Percentiles rank a stretch among this genome's conserved stretches.
Evolutionary conservation across 2,888 invertebrate genomes (phyloP).

Genomic region (Parochlus steinenii): DNA sequence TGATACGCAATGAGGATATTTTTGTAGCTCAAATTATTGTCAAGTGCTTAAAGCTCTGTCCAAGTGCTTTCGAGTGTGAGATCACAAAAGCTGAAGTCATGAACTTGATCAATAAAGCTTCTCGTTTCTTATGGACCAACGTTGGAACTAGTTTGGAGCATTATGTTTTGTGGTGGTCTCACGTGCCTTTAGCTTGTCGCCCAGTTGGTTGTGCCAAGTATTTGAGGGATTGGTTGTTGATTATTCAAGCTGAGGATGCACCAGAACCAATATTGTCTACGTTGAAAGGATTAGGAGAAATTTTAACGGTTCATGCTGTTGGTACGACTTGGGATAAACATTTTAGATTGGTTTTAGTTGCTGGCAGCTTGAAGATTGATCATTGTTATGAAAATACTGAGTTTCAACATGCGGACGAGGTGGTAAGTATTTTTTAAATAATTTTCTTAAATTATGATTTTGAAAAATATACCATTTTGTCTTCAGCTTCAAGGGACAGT

Average conservation of each 20-base stretch:
- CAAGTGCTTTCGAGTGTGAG: constrained; percentile 15
- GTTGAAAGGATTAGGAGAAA: constrained; percentile 56
- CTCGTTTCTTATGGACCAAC: constrained; percentile 52
- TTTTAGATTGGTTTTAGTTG: constrained; percentile 26
- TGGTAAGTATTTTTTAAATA: constrained; percentile 4
- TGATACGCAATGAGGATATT: constrained; percentile 49
- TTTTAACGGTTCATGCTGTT: constrained; percentile 58
- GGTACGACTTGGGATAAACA: constrained; percentile 67
- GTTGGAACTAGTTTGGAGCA: constrained; percentile 67
- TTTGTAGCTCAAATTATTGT: constrained; percentile 33
- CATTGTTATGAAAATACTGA: constrained; percentile 11
- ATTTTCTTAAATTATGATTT: background rate
- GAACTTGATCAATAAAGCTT: constrained; percentile 22
- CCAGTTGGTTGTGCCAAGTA: constrained; percentile 46
- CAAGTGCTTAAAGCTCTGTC: constrained; percentile 16
- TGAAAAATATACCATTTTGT: background rate
- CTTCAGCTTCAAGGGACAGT: constrained; percentile 22
- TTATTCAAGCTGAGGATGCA: constrained; percentile 39
- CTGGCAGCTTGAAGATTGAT: constrained; percentile 17
- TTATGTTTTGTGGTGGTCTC: constrained; percentile 70
- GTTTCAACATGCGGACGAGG: constrained; percentile 7
- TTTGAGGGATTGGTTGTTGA: constrained; percentile 39
- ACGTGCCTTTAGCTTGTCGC: constrained; percentile 50
- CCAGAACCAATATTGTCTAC: constrained; percentile 54
- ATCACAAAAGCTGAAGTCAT: constrained; percentile 11